These are phyloP conservation scores for Oxygymnocypris stewartii DNA, from an alignment of 2,113 vertebrate genomes.

Conservation along the genomic window DNA sequence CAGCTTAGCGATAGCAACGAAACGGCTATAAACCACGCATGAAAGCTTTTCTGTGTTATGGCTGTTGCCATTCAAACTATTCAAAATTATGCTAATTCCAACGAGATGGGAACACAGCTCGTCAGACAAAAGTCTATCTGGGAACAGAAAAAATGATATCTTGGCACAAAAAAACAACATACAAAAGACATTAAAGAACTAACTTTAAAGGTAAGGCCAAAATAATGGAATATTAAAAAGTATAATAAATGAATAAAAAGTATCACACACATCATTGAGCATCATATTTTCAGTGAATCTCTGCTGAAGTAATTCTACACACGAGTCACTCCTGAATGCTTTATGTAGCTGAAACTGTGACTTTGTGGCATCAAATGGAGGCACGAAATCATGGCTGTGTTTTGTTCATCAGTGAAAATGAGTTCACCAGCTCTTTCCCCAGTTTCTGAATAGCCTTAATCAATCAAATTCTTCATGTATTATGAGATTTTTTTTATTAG, in stretches of 20 bases:
- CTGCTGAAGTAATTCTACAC: background rate
- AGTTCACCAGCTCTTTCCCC: constrained; percentile 24
- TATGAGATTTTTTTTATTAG: constrained; percentile 24
- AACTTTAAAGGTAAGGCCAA: background rate
- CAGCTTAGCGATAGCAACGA: background rate
- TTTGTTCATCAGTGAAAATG: constrained; percentile 38
- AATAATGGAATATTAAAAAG: background rate
- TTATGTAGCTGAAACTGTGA: background rate
- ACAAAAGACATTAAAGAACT: background rate
- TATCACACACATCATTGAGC: background rate
- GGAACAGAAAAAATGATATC: background rate
- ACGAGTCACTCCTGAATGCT: background rate
- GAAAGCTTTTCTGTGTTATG: background rate
- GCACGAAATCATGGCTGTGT: constrained; percentile 6
- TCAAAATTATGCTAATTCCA: background rate
- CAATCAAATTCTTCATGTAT: constrained; percentile 36
- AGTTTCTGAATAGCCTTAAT: constrained; percentile 35
- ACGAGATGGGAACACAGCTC: background rate
- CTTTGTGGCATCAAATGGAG: background rate
- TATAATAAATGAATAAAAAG: background rate
- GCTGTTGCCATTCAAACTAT: background rate
- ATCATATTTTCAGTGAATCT: background rate
- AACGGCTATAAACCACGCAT: background rate
- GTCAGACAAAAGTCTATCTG: background rate
- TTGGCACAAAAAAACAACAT: background rate